Evolutionary conservation across 2,888 invertebrate genomes (phyloP).

Genomic region (Cataglyphis cursor): DNA sequence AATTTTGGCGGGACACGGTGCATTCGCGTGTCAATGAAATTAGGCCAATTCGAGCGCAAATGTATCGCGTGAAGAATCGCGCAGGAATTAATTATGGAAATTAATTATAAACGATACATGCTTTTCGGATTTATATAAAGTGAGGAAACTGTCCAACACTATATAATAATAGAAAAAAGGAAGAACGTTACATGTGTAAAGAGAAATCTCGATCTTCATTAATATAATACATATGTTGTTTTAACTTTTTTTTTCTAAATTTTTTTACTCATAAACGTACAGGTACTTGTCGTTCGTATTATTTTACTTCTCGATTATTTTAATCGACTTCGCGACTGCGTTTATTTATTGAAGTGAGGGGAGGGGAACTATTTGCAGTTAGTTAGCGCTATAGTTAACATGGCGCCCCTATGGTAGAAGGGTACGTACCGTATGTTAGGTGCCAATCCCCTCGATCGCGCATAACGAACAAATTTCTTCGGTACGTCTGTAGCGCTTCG

Average conservation of each 20-base stretch:
- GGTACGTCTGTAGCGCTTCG: neutral
- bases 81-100: neutral
- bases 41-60: conserved; percentile 26
- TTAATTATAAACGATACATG: neutral
- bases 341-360: conserved; percentile 68
- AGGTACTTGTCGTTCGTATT: too few relatives aligned
- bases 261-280: neutral
- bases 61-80: conserved; percentile 4
- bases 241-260: neutral
- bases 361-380: conserved; percentile 64
- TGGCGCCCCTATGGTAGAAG: conserved; percentile 24
- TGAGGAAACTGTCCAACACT: neutral
- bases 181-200: neutral
- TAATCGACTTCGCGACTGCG: conserved; percentile 26
- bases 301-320: conserved; percentile 12
- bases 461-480: conserved; percentile 33
- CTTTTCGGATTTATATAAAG: neutral
- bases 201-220: neutral
- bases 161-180: neutral
- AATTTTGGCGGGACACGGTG: conserved; percentile 45
- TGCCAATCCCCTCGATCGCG: conserved; percentile 44
- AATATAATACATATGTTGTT: neutral
- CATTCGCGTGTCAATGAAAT: conserved; percentile 37
- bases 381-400: conserved; percentile 67
- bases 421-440: conserved; percentile 57